A percentile compares a stretch with the other conserved stretches of the same genome.
phyloP scores from a whole-genome alignment of 2,888 invertebrate species.

The Drosophila borborema region DNA sequence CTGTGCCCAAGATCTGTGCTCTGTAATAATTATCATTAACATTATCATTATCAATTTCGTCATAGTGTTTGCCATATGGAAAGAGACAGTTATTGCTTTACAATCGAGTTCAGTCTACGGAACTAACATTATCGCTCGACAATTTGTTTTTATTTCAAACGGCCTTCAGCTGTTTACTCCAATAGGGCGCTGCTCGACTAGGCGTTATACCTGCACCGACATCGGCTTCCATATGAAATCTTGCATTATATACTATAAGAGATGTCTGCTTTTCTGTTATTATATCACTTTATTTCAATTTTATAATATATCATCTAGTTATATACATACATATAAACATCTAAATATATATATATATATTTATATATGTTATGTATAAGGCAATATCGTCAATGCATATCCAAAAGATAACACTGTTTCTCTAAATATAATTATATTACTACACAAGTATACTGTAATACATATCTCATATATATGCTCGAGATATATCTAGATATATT shows the following conservation, averaged over 20 bases:
- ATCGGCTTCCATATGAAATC: not conserved
- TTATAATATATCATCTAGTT: constrained; percentile 42
- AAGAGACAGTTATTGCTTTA: constrained; percentile 28
- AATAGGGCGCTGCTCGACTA: not conserved
- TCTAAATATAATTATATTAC: constrained; percentile 32
- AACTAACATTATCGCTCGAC: constrained; percentile 24
- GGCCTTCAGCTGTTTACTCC: not conserved
- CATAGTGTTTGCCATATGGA: constrained; percentile 14
- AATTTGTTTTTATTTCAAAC: not conserved
- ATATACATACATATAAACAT: not conserved
- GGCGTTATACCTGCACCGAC: not conserved
- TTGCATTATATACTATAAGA: too few relatives aligned
- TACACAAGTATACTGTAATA: constrained; percentile 14
- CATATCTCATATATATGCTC: not conserved
- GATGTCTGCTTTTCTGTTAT: not conserved
- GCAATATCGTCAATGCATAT: constrained; percentile 52
- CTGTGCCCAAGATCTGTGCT: not conserved
- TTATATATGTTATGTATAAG: constrained; percentile 25
- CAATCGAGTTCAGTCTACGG: constrained; percentile 16
- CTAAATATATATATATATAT: not conserved
- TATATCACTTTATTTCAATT: constrained; percentile 62
- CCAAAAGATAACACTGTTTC: constrained; percentile 43
- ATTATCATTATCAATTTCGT: constrained; percentile 4
- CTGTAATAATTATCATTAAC: constrained; percentile 2
- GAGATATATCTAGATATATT: not conserved